Percentiles rank a stretch among this genome's conserved stretches.
Evolutionary conservation across 35 echinoderm and acorn worm genomes (phyloP).

Genomic region (Apostichopus parvimensis): DNA sequence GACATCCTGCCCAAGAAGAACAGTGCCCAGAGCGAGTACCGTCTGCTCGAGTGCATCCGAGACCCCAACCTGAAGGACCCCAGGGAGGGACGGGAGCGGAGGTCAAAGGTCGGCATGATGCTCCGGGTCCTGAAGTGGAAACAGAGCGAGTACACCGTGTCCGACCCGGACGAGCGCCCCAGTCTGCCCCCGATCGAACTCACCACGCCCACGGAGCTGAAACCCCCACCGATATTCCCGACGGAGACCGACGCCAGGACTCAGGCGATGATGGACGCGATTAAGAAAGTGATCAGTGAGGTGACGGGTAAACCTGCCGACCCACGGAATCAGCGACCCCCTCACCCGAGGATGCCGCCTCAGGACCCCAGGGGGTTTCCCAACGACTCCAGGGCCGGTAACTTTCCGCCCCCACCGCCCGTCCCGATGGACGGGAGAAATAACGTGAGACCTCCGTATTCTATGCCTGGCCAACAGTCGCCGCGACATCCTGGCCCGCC

Average conservation of each 20-base stretch:
- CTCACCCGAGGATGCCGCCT: slow-evolving; percentile 70
- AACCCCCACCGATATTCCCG: slow-evolving; percentile 59
- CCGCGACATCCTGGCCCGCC: slow-evolving; percentile 11
- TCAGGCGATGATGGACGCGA: slow-evolving; percentile 30
- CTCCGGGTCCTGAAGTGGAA: slow-evolving; percentile 81
- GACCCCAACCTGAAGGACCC: slow-evolving; percentile 67
- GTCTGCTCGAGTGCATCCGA: slow-evolving; percentile 69
- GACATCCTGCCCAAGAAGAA: slow-evolving; percentile 36
- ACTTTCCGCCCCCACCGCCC: not conserved
- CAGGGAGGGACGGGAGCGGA: slow-evolving; percentile 63
- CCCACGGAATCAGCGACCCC: slow-evolving; percentile 52
- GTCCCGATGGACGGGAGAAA: not conserved
- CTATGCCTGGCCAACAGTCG: slow-evolving; percentile 15
- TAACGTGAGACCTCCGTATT: slow-evolving; percentile 11
- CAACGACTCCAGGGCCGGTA: not conserved
- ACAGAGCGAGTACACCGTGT: slow-evolving; percentile 73
- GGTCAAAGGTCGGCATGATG: slow-evolving; percentile 70
- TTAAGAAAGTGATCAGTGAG: slow-evolving; percentile 51
- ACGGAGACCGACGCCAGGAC: slow-evolving; percentile 14
- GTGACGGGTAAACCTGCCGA: slow-evolving; percentile 32
- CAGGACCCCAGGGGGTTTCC: slow-evolving; percentile 21
- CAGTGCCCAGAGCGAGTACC: slow-evolving; percentile 38
- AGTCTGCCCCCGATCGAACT: slow-evolving; percentile 80
- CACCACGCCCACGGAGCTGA: slow-evolving; percentile 77
- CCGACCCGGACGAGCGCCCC: slow-evolving; percentile 66